Percentiles rank a stretch among this genome's conserved stretches.
Evolutionary conservation across 1,140 invertebrate species (phyloP).

Genomic region (Bombus impatiens): DNA sequence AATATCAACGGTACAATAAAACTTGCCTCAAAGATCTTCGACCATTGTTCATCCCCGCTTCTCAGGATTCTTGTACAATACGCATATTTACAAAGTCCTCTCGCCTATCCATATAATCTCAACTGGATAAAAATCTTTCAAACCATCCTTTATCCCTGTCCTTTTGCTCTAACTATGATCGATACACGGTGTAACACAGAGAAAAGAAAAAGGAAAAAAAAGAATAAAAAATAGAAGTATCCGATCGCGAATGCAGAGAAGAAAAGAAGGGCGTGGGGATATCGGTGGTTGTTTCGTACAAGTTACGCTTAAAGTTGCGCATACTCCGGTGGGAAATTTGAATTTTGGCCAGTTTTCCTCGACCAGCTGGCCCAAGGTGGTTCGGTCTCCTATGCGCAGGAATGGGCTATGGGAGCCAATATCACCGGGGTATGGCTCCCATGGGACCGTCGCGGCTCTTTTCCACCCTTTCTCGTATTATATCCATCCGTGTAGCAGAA

Average conservation of each 20-base stretch:
- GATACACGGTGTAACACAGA: not conserved
- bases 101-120: no score
- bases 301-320: conserved; percentile 69
- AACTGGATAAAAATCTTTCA: not conserved
- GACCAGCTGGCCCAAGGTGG: conserved; percentile 59
- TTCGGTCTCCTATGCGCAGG: conserved; percentile 65
- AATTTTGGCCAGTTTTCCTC: conserved; percentile 67
- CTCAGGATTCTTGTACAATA: not conserved
- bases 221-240: not conserved
- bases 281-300: conserved; percentile 58
- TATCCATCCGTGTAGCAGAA: conserved; percentile 62
- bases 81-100: not conserved
- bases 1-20: not conserved
- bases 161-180: not conserved
- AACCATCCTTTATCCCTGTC: not conserved
- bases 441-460: conserved; percentile 60
- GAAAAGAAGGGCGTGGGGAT: not conserved
- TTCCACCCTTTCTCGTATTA: conserved; percentile 70
- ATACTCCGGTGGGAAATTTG: conserved; percentile 69
- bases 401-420: conserved; percentile 72
- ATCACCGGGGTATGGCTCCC: conserved; percentile 69
- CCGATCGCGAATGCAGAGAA: not conserved
- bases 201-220: not conserved
- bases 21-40: not conserved
- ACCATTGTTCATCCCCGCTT: not conserved